phyloP scores from a whole-genome alignment of 2,797 vertebrate species.

The Acipenser transmontanus region DNA sequence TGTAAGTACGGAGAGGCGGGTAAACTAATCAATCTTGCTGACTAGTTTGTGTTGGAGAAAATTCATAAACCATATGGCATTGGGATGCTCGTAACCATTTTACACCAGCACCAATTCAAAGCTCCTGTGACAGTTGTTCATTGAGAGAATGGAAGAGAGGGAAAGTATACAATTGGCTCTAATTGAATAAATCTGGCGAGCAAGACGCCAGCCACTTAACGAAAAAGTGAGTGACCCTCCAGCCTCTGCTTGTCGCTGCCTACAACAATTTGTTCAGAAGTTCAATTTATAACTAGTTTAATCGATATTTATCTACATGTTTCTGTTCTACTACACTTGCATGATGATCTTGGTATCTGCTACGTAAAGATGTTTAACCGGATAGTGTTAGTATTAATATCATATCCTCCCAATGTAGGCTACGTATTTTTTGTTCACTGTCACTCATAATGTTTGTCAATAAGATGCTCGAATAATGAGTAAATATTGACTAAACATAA shows the following conservation, averaged over 20 bases:
- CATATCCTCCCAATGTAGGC: no score
- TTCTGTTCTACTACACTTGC: no score
- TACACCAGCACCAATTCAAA: constrained; percentile 35
- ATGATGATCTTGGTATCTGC: no score
- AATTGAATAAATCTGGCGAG: constrained; percentile 43
- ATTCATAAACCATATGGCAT: constrained; percentile 66
- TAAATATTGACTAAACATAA: no score
- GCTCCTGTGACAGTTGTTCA: constrained; percentile 57
- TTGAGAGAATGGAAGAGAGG: constrained; percentile 33
- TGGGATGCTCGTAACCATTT: constrained; percentile 47
- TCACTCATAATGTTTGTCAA: no score
- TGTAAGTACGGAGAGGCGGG: constrained; percentile 59
- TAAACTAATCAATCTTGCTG: constrained; percentile 72
- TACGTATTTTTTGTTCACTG: no score
- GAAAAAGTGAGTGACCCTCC: constrained; percentile 14
- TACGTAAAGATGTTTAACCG: no score
- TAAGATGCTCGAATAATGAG: no score
- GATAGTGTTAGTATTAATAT: no score
- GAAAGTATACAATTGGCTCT: constrained; percentile 44
- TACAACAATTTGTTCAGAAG: not conserved
- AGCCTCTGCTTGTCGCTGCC: not conserved
- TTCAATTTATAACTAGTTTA: not conserved
- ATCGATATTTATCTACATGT: no score
- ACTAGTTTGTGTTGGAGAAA: constrained; percentile 63
- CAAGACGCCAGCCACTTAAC: constrained; percentile 37